Conservation (phyloP, 2,888 invertebrate species). For the Hydraecia micacea region DNA sequence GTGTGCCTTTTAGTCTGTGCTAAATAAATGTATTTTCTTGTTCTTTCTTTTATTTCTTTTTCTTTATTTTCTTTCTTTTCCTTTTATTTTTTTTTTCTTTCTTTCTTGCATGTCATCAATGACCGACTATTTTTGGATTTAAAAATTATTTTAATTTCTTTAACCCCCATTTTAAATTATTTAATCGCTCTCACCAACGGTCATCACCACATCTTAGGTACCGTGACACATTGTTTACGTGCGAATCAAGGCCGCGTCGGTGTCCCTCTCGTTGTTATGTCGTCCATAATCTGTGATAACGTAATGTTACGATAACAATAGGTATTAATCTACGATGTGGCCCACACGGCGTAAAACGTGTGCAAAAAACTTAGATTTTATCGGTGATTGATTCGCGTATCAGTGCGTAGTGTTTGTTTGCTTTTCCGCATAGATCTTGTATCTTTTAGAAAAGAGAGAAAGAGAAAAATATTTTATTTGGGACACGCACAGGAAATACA, state of each 20-base stretch:
- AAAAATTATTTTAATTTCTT: no score
- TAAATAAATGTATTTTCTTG: no score
- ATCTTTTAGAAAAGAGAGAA: not conserved
- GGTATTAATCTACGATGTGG: not conserved
- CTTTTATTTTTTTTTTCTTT: no score
- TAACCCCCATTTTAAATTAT: not conserved
- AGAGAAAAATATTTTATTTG: no score
- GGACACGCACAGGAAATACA: no score
- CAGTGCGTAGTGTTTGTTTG: not conserved
- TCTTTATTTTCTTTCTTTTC: no score
- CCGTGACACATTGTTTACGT: conserved; percentile 48
- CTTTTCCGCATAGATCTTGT: not conserved
- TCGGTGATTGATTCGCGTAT: not conserved
- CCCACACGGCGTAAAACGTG: not conserved
- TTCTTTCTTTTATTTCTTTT: no score
- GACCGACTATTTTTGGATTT: no score
- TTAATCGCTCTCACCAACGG: conserved; percentile 22
- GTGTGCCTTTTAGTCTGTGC: no score
- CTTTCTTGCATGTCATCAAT: no score
- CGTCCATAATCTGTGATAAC: conserved; percentile 34
- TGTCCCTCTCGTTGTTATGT: conserved; percentile 21
- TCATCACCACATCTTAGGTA: not conserved
- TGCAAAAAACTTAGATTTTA: not conserved
- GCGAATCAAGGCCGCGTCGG: conserved; percentile 38
- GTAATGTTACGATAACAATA: conserved; percentile 37